Conservation (phyloP, 2,113 vertebrate species). For the Charadrius vociferus region DNA sequence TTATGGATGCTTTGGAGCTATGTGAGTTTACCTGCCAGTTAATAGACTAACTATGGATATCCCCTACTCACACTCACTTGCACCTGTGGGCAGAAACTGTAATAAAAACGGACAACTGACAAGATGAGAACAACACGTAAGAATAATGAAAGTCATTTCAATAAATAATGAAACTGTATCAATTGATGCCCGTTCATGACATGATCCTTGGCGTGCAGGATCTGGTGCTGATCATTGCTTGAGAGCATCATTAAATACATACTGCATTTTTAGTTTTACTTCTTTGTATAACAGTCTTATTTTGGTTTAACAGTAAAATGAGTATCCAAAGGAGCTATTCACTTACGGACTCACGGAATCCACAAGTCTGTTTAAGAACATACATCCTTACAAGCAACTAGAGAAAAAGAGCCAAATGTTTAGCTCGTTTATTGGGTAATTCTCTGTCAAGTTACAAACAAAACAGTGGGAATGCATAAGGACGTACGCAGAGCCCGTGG, state of each 20-base stretch:
- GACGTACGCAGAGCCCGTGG: not conserved
- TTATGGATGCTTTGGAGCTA: not conserved
- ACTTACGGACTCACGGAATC: not conserved
- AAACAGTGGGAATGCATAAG: not conserved
- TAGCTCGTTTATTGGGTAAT: not conserved
- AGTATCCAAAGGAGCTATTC: not conserved
- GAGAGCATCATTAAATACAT: not conserved
- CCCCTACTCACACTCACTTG: not conserved
- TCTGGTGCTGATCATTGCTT: not conserved
- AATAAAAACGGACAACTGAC: not conserved
- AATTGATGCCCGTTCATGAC: not conserved
- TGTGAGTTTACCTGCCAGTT: not conserved
- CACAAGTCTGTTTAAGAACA: not conserved
- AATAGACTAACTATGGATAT: not conserved
- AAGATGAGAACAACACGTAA: not conserved
- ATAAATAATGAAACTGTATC: not conserved
- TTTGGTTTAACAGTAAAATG: not conserved
- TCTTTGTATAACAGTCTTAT: not conserved
- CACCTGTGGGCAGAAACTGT: not conserved
- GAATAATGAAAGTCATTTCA: not conserved
- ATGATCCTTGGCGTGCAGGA: not conserved
- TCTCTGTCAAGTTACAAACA: not conserved
- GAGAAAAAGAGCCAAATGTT: not conserved
- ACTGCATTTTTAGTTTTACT: not conserved
- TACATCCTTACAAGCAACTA: not conserved